Percentiles rank a stretch among this genome's conserved stretches.
Conservation (phyloP, 2,888 invertebrate species). For the Drosophila melanosoma region DNA sequence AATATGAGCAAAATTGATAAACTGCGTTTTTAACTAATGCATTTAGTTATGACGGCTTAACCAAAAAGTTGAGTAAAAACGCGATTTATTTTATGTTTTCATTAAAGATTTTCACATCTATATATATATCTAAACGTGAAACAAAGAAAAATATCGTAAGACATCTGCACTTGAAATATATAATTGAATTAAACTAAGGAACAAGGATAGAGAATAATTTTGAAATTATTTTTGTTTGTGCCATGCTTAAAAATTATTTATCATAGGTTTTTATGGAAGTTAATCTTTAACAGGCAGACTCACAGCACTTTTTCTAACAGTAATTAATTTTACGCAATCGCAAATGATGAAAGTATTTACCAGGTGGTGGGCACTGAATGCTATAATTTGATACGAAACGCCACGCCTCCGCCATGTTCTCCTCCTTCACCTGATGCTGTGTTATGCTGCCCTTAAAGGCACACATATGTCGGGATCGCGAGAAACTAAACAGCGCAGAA, state of each 20-base stretch:
- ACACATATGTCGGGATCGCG: conserved; percentile 85
- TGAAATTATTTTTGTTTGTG: background rate
- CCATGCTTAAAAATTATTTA: background rate
- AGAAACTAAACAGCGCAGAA: conserved; percentile 87
- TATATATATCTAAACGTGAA: background rate
- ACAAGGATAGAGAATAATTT: conserved; percentile 1
- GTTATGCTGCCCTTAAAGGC: conserved; percentile 86
- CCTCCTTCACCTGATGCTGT: conserved; percentile 86
- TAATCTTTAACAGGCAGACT: conserved; percentile 25
- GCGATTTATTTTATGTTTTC: background rate
- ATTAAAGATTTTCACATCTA: background rate
- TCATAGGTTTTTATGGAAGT: conserved; percentile 19
- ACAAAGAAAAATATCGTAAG: background rate
- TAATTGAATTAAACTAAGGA: conserved; percentile 9
- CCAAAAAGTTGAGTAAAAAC: background rate
- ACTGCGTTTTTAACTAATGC: background rate
- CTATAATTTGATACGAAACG: conserved; percentile 82
- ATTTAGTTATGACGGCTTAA: background rate
- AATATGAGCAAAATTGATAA: background rate
- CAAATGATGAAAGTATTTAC: conserved; percentile 79
- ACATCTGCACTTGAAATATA: background rate
- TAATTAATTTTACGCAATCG: conserved; percentile 62
- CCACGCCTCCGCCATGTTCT: conserved; percentile 85
- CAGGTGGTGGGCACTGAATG: conserved; percentile 81
- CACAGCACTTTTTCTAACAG: conserved; percentile 59